phyloP scores from a whole-genome alignment of 2,113 vertebrate genomes.

The Oostethus manadensis region DNA sequence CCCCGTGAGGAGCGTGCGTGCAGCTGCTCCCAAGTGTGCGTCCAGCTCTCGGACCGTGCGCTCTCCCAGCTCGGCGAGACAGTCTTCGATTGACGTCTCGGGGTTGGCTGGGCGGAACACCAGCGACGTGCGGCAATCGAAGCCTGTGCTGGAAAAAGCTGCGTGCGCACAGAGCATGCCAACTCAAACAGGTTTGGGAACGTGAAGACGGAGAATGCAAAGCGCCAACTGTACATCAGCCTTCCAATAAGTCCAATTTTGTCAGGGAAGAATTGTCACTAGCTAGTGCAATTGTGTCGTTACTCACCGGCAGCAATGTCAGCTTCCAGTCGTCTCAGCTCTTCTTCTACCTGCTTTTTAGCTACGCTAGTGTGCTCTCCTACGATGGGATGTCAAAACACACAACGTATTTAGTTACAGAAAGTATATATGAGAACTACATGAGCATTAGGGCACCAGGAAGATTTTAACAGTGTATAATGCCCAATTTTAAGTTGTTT shows the following conservation, averaged over 20 bases:
- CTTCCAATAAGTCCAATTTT: neutral
- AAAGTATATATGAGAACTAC: too few species aligned
- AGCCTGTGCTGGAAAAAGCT: constrained; percentile 82
- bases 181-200: neutral
- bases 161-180: constrained; percentile 18
- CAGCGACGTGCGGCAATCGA: constrained; percentile 81
- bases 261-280: neutral
- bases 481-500: too few species aligned
- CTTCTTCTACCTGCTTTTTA: constrained; percentile 82
- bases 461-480: too few species aligned
- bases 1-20: constrained; percentile 79
- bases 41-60: constrained; percentile 72
- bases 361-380: constrained; percentile 67
- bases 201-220: neutral
- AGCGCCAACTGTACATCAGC: neutral
- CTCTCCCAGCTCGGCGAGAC: constrained; percentile 80
- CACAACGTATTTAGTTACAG: neutral
- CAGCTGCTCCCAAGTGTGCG: constrained; percentile 71
- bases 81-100: constrained; percentile 85
- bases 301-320: constrained; percentile 82
- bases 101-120: constrained; percentile 86
- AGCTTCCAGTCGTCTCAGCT: constrained; percentile 81
- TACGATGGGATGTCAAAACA: neutral
- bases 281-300: constrained; percentile 4
- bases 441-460: too few species aligned